Evolutionary conservation across 2,797 vertebrate genomes (phyloP).

Genomic region (Cyclura pinguis): DNA sequence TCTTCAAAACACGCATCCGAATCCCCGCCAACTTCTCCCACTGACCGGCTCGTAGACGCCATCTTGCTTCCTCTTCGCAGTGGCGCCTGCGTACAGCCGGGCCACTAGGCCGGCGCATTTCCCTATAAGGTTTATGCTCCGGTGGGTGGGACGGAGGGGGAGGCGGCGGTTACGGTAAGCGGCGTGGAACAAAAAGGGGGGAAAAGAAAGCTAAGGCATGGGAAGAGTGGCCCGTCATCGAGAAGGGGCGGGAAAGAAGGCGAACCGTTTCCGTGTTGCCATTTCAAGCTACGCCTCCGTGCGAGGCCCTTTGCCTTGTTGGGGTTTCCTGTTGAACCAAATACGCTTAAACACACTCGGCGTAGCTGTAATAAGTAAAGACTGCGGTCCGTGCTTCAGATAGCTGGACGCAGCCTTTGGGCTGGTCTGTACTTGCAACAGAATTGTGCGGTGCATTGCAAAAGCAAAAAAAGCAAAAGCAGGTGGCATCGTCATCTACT

Average conservation of each 20-base stretch:
- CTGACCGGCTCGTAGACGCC: slow-evolving; percentile 78
- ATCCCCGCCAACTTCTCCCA: neutral
- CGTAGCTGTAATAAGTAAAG: too few species aligned
- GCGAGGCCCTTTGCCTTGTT: too few species aligned
- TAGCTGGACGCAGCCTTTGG: too few species aligned
- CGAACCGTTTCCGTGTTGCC: too few species aligned
- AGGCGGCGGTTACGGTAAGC: slow-evolving; percentile 25
- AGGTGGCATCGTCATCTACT: neutral
- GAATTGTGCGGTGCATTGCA: too few species aligned
- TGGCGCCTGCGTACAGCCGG: accelerated
- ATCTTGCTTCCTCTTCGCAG: slow-evolving; percentile 1
- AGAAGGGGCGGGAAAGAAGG: too few species aligned
- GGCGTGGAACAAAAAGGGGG: neutral
- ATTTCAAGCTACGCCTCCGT: too few species aligned
- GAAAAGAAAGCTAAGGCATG: too few species aligned
- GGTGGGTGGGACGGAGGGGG: slow-evolving; percentile 23
- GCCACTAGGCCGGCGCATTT: accelerated
- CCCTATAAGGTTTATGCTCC: neutral
- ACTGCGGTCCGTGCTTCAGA: neutral
- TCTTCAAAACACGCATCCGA: accelerated
- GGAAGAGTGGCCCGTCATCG: too few species aligned
- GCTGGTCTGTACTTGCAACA: neutral
- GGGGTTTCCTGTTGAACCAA: neutral
- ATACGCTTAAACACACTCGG: neutral
- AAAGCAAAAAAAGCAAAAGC: too few species aligned